phyloP scores from a whole-genome alignment of 2,888 invertebrate genomes.

The Pterostichus madidus region DNA sequence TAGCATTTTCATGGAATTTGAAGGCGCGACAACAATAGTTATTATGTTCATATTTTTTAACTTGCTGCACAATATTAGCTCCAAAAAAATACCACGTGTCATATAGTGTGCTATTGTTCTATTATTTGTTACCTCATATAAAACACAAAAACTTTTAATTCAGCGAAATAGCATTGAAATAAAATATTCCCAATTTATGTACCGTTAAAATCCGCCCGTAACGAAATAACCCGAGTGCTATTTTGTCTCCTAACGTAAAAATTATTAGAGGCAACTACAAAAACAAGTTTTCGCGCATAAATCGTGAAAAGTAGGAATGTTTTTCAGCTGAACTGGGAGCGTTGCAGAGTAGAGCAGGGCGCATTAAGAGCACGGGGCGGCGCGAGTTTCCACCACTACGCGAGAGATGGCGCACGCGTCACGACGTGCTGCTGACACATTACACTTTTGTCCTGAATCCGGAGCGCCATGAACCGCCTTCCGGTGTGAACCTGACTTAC shows the following conservation, averaged over 20 bases:
- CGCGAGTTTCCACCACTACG: not conserved
- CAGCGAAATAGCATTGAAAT: slow-evolving; percentile 31
- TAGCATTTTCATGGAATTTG: slow-evolving; percentile 13
- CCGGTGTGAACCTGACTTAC: not conserved
- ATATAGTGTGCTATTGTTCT: slow-evolving; percentile 8
- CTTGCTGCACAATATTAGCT: slow-evolving; percentile 11
- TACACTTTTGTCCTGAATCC: slow-evolving; percentile 42
- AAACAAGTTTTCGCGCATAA: slow-evolving; percentile 58
- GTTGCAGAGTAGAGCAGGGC: not conserved
- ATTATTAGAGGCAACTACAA: slow-evolving; percentile 52
- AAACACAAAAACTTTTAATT: slow-evolving; percentile 49
- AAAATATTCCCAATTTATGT: slow-evolving; percentile 47
- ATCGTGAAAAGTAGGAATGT: slow-evolving; percentile 56
- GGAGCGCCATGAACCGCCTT: slow-evolving; percentile 20
- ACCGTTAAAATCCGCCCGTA: slow-evolving; percentile 27
- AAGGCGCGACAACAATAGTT: slow-evolving; percentile 7
- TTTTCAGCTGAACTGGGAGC: not conserved
- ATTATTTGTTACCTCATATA: slow-evolving; percentile 22
- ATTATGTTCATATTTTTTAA: not conserved
- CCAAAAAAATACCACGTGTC: slow-evolving; percentile 23
- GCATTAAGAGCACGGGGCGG: not conserved
- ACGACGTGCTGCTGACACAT: slow-evolving; percentile 25
- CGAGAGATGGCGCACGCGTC: slow-evolving; percentile 18
- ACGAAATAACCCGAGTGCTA: slow-evolving; percentile 43
- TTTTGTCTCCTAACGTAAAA: slow-evolving; percentile 47